Evolutionary conservation across 2,797 vertebrate species (phyloP).

Genomic region (Microhierax caerulescens): DNA sequence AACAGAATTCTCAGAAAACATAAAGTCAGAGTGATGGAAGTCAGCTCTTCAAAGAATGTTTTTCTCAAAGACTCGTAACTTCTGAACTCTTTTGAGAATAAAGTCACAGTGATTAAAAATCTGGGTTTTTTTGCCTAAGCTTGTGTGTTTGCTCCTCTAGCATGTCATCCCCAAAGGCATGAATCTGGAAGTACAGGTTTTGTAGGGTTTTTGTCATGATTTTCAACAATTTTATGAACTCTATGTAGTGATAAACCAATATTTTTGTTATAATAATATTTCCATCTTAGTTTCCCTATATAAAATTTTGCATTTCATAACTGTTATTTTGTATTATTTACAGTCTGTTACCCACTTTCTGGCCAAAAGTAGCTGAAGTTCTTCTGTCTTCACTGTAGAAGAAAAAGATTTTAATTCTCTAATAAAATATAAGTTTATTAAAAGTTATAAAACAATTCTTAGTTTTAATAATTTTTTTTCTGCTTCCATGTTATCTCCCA

Average conservation of each 20-base stretch:
- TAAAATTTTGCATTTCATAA: not conserved
- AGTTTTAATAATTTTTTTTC: not conserved
- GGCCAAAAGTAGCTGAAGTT: not conserved
- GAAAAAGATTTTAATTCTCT: not conserved
- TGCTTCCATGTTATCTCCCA: not conserved
- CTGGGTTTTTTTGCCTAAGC: not conserved
- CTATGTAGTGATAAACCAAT: not conserved
- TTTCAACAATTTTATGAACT: not conserved
- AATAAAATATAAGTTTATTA: not conserved
- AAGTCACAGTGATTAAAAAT: not conserved
- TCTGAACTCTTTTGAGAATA: not conserved
- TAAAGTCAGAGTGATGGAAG: not conserved
- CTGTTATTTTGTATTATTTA: not conserved
- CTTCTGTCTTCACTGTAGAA: not conserved
- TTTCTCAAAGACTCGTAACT: not conserved
- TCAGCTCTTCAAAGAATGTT: not conserved
- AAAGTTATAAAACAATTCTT: not conserved
- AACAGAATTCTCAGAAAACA: not conserved
- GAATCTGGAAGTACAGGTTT: constrained; percentile 12
- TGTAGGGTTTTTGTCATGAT: not conserved
- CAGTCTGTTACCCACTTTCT: not conserved
- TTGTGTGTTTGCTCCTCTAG: not conserved
- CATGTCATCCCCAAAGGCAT: not conserved
- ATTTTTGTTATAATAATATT: not conserved
- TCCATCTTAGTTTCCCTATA: not conserved